Base-by-base conservation (phyloP, 1,140 invertebrate species). In the Arctopsyche grandis region DNA sequence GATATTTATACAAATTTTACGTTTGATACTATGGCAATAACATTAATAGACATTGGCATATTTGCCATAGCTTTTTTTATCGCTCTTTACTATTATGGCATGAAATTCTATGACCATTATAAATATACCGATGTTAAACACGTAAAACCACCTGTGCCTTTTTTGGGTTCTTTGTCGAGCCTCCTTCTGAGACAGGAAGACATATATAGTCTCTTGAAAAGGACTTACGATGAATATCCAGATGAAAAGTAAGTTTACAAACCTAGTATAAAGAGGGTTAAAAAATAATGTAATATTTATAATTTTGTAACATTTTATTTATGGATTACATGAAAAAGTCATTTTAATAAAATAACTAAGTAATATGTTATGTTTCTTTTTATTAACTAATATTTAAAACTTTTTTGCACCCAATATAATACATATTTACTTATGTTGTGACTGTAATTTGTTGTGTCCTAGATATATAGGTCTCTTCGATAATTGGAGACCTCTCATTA, bases 381-480 rank as follows among this genome's bases (percentile, higher is more conserved):
- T 58, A 9, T 10, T 16, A 58, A 10, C n/a, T 10, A 5, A 58
- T 16, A 58, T 22, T 63, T 22, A n/a, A n/a, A n/a, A n/a, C n/a
- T n/a, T n/a, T n/a, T n/a, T n/a, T n/a, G n/a, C n/a, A n/a, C n/a
- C n/a, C n/a, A n/a, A n/a, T n/a, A n/a, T 7, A 38, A 38, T 4
- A 7, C 7, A 38, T 10, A 10, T 56, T 56, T 4, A 10, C 19
- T 1, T 16, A 56, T 56, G 10, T 56, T n/a, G 19, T 10, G 10
- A 56, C 10, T 16, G 1, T 4, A 69, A 22, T 44, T 1, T 46
- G 12, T 71, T 43, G 14, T n/a, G 5, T 78, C 46, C 10, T 69
- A 85, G 84, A 70, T 88, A 85, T 69, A 79, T 86, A 26, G 89
- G 89, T 3, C 84, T 87, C 63, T 89, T 88, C 70, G 84, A 88